phyloP scores from a whole-genome alignment of 2,888 invertebrate genomes.

The Sicus ferrugineus region DNA sequence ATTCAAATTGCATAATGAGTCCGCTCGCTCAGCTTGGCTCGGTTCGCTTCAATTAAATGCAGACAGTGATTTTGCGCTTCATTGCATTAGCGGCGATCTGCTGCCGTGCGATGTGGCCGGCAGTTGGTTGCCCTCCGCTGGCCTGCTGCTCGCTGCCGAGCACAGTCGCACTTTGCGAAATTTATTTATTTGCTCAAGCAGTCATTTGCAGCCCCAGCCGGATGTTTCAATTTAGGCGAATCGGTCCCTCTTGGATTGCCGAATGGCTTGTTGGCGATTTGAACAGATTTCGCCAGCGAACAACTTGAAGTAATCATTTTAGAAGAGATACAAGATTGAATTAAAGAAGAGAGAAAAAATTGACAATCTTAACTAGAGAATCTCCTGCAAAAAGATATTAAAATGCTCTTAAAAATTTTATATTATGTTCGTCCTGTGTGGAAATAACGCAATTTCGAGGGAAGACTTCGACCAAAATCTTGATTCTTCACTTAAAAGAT shows the following conservation, averaged over 20 bases:
- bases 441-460: too few relatives aligned
- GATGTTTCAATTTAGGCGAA: conserved; percentile 14
- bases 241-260: background rate
- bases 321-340: too few relatives aligned
- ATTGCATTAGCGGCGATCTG: conserved; percentile 28
- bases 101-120: background rate
- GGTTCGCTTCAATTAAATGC: conserved; percentile 11
- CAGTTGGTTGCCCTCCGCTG: background rate
- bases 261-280: background rate
- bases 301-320: too few relatives aligned
- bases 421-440: too few relatives aligned
- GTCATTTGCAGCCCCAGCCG: background rate
- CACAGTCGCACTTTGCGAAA: too few relatives aligned
- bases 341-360: too few relatives aligned
- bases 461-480: too few relatives aligned
- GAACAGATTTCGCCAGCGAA: too few relatives aligned
- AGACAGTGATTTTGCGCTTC: conserved; percentile 38
- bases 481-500: too few relatives aligned
- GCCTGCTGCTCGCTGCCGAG: background rate
- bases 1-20: conserved; percentile 16
- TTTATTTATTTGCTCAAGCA: background rate
- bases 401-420: too few relatives aligned
- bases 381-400: too few relatives aligned
- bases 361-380: too few relatives aligned
- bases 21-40: conserved; percentile 3